Conservation (phyloP, 2,888 invertebrate species). For the Andrena praecox region DNA sequence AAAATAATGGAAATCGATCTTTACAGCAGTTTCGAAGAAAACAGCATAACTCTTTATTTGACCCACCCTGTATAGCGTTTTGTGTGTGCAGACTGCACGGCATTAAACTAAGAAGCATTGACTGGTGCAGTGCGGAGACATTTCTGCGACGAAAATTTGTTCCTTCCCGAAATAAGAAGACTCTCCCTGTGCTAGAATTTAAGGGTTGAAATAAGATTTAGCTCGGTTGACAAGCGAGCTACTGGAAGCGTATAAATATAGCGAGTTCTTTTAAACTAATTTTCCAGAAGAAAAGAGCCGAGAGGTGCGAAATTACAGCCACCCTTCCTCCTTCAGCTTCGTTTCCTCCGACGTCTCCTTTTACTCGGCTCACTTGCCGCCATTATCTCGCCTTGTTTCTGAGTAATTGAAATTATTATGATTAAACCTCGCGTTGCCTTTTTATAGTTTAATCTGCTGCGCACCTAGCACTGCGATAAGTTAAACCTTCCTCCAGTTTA, state of each 20-base stretch:
- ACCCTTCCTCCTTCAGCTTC: neutral
- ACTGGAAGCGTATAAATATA: neutral
- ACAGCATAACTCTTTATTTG: no score
- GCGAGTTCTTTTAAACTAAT: neutral
- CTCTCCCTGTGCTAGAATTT: neutral
- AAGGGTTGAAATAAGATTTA: neutral
- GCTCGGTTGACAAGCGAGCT: neutral
- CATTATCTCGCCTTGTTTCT: conserved; percentile 18
- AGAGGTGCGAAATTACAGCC: conserved; percentile 11
- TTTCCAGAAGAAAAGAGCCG: neutral
- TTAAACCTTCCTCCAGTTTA: conserved; percentile 50
- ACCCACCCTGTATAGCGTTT: no score
- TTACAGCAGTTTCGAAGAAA: no score
- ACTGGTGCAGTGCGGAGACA: neutral
- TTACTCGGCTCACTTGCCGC: neutral
- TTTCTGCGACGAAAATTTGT: conserved; percentile 8
- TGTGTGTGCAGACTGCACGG: no score
- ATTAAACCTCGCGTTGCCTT: conserved; percentile 71
- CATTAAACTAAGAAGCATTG: no score
- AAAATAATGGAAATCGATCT: no score
- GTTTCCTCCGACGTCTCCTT: conserved; percentile 14
- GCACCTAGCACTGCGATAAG: conserved; percentile 39
- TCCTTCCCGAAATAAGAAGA: neutral
- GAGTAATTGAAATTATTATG: conserved; percentile 78
- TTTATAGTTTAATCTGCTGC: conserved; percentile 64